A percentile compares a stretch with the other conserved stretches of the same genome.
Conservation (phyloP, 1,140 invertebrate species). For the Aethina tumida region DNA sequence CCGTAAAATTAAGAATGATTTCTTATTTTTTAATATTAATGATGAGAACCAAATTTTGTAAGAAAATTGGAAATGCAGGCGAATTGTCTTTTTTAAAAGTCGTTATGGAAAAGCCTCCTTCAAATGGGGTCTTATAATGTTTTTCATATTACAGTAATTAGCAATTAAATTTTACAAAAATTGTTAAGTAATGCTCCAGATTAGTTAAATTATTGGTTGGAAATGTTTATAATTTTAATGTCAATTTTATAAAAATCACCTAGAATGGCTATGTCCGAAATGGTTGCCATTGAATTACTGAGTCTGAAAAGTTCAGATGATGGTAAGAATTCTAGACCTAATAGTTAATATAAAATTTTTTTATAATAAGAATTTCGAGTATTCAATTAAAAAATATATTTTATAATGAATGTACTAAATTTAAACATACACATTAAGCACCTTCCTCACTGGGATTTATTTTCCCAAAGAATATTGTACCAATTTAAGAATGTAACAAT, state of each 20-base stretch:
- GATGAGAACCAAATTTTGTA: conserved; percentile 79
- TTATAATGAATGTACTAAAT: no score
- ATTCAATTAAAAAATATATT: conserved; percentile 48
- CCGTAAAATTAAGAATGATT: neutral
- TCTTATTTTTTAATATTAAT: conserved; percentile 60
- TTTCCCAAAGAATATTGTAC: no score
- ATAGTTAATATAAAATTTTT: conserved; percentile 70
- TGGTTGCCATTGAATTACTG: conserved; percentile 60
- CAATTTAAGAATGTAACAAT: no score
- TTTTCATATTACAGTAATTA: conserved; percentile 9
- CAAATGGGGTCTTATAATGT: conserved; percentile 30
- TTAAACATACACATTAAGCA: no score
- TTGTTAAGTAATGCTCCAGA: conserved; percentile 47
- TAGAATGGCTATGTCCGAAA: conserved; percentile 49
- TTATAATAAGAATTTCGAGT: conserved; percentile 44
- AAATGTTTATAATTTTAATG: conserved; percentile 52
- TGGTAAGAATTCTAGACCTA: conserved; percentile 54
- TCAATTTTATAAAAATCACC: conserved; percentile 39
- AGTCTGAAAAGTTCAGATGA: conserved; percentile 61
- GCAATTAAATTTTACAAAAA: conserved; percentile 38
- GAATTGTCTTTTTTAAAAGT: conserved; percentile 55
- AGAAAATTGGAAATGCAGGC: conserved; percentile 63
- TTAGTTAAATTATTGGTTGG: conserved; percentile 68
- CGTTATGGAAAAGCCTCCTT: conserved; percentile 46
- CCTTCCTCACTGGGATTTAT: no score